Evolutionary conservation across 1,140 invertebrate species (phyloP), one percentile per base, ranked within the genome.

Genomic region (Caenorhabditis tropicalis): DNA sequence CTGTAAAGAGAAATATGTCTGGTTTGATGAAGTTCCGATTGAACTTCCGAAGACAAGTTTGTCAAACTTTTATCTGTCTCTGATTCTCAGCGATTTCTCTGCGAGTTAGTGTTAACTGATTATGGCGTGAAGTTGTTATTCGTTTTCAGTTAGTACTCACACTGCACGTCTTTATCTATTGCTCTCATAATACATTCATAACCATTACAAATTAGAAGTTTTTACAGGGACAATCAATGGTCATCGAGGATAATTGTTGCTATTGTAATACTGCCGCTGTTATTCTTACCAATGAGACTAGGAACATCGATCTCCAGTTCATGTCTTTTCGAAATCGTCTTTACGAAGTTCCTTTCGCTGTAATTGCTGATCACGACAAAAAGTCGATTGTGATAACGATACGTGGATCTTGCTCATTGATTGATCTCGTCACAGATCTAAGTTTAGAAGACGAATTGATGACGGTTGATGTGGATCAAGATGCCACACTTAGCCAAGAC

Each of bases 241-340:
- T 96, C 12, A 92, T 94, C 12, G 94, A 95, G 83, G 96, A 96
- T 92, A 97, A 97, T 92, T 96, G 95, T 91, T 97, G 96, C 90
- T 92, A 95, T 85, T 97, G 96, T 92, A 94, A 96, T 92, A 94
- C 95, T 36, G 95, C 95, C 21, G 95, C 95, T 39, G 94, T 96
- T 24, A 94, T 94, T 91, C 94, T 94, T 84, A 93, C 95, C 82
- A 95, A 95, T 2, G 93, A 94, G 86, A 88, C 95, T 16, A 91
- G 94, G 0, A 94, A 95, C 29, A 94, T 95, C 85, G 95, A 96
- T 91, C 94, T 97, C 87, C 92, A 96, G 19, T 96, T 95, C 90
- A 95, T 95, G 9, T 96, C 95, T 5, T 96, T 96, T 91, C 94
- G 94, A 87, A 96, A 97, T 92, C 93, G 94, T 83, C 93, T 96